Evolutionary conservation across 2,113 vertebrate genomes (phyloP), one percentile per base, ranked within the genome.

Genomic region (Thryonomys swinderianus): DNA sequence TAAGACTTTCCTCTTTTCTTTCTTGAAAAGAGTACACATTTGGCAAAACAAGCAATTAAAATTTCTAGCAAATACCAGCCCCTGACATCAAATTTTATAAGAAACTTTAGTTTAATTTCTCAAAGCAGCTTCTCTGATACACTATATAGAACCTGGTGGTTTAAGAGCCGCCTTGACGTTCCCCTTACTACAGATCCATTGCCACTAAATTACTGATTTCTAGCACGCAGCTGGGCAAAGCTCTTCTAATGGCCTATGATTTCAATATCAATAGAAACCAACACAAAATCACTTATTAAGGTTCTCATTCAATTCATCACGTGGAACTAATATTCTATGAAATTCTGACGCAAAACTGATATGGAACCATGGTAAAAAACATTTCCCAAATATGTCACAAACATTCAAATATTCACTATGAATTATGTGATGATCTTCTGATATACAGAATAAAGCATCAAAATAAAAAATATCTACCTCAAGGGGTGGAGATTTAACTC

Each of bases 251-350:
- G 0, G 92, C 10, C 57, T n/a, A 92, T 53, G 34, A 80, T 69
- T 85, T 0, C 12, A 91, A 12, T 53, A 48, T 73, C 0, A 2
- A 81, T 20, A 94, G 53, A 85, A 92, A 51, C 71, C 74, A 95
- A 0, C 13, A 32, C 93, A 57, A 1, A 55, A 66, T 61, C 11
- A 92, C 7, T 59, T 30, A 87, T 20, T 14, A 71, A 69, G 21
- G 32, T 94, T 80, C 67, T 61, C 21, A 67, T 53, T 87, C 66
- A 84, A 69, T 62, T 93, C 57, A 82, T 85, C 76, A 81, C 78
- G 13, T 14, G 69, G 59, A 95, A 57, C 45, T 94, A 96, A 40
- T 55, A 90, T 61, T 85, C 87, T 88, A 96, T 82, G 64, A 95
- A 93, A 94, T 85, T 78, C 71, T 92, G 71, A 83, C 67, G 61